A percentile compares a stretch with the other conserved stretches of the same genome.
These are phyloP conservation scores for Benthochromis sp. DNA, from an alignment of 2,113 vertebrate species.

Conservation along the genomic window DNA sequence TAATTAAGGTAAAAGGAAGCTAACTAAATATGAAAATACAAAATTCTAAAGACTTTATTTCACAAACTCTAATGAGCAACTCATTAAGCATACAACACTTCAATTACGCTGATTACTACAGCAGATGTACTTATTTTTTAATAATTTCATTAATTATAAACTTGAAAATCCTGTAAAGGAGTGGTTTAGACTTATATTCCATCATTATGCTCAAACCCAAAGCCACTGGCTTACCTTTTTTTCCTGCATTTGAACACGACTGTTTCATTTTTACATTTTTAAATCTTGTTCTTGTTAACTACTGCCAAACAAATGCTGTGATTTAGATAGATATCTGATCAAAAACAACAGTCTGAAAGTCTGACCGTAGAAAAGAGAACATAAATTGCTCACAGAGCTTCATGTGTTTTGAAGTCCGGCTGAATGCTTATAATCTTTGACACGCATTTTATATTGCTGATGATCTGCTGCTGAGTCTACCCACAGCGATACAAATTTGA, in stretches of 20 bases:
- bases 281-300: neutral
- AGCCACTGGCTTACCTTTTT: neutral
- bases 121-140: constrained; percentile 34
- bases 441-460: constrained; percentile 1
- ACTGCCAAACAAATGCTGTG: neutral
- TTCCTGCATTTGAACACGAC: neutral
- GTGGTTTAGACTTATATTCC: neutral
- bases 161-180: neutral
- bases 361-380: neutral
- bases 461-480: constrained; percentile 29
- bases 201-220: neutral
- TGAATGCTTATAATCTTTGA: constrained; percentile 22
- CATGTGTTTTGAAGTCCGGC: neutral
- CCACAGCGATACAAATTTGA: neutral
- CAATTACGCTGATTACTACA: constrained; percentile 46
- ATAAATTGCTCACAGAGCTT: neutral
- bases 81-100: constrained; percentile 45
- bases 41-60: constrained; percentile 32
- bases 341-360: neutral
- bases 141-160: constrained; percentile 35
- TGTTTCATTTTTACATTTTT: neutral
- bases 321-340: neutral
- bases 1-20: constrained; percentile 48
- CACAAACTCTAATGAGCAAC: constrained; percentile 13
- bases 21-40: constrained; percentile 33